phyloP scores from a whole-genome alignment of 2,888 invertebrate species.

The Cryptocephalus primarius region DNA sequence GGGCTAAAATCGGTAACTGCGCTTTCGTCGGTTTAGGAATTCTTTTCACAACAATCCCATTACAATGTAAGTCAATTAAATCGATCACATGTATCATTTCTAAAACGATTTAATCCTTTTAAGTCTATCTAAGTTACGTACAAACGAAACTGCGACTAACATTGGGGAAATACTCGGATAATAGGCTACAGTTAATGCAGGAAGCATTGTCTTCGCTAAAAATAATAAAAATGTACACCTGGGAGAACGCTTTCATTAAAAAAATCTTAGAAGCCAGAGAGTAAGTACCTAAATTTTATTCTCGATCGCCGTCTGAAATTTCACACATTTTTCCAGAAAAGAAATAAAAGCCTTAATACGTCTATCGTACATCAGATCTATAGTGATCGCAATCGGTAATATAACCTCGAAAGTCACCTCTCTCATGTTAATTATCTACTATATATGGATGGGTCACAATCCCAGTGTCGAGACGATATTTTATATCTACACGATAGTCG shows the following conservation, averaged over 20 bases:
- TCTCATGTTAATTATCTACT: constrained; percentile 14
- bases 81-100: too few species aligned
- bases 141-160: constrained; percentile 11
- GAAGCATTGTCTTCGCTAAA: constrained; percentile 23
- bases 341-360: constrained; percentile 11
- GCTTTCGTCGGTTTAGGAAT: constrained; percentile 42
- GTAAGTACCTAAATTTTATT: constrained; percentile 1
- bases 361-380: constrained; percentile 16
- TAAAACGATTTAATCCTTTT: constrained; percentile 18
- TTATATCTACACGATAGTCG: constrained; percentile 9
- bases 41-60: constrained; percentile 33
- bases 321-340: constrained; percentile 8
- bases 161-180: constrained; percentile 26
- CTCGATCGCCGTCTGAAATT: too few species aligned
- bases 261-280: constrained; percentile 7
- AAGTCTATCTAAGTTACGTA: constrained; percentile 15
- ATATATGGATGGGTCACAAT: constrained; percentile 12
- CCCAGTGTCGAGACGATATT: constrained; percentile 15
- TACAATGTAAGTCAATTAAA: constrained; percentile 13
- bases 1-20: constrained; percentile 40
- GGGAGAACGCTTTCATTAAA: constrained; percentile 21
- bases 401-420: constrained; percentile 15
- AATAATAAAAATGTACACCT: constrained; percentile 27
- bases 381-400: constrained; percentile 20
- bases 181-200: constrained; percentile 21